Conservation (phyloP, 2,888 invertebrate species). For the Hoplodrina ambigua region DNA sequence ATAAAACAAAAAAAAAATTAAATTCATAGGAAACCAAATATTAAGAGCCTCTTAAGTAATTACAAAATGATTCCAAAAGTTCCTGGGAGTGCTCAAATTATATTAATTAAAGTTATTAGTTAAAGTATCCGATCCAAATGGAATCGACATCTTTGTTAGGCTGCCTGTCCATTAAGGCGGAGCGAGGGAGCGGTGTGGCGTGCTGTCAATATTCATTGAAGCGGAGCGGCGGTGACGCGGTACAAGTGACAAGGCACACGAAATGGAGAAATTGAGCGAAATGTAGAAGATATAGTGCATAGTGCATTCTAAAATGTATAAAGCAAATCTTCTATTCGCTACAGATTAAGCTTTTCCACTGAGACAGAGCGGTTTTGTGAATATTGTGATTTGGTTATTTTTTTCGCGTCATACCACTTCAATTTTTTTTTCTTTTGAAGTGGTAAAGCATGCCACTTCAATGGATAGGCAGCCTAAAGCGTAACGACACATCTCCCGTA, state of each 20-base stretch:
- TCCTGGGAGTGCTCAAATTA: conserved; percentile 29
- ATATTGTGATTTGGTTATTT: neutral
- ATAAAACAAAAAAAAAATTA: conserved; percentile 2
- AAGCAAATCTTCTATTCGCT: neutral
- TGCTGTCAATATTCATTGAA: conserved; percentile 2
- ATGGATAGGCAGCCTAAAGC: neutral
- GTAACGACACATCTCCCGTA: neutral
- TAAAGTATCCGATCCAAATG: conserved; percentile 16
- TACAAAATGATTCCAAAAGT: conserved; percentile 22
- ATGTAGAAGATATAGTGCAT: neutral
- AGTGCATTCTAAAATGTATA: neutral
- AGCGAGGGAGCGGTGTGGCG: conserved; percentile 13
- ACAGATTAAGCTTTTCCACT: neutral
- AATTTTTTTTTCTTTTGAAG: too few species aligned
- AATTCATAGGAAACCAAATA: conserved; percentile 9
- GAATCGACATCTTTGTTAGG: conserved; percentile 28
- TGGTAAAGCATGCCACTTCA: neutral
- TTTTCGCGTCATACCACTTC: neutral
- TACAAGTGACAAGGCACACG: conserved; percentile 4
- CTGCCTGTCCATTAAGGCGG: conserved; percentile 14
- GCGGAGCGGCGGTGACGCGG: neutral
- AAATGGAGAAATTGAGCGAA: neutral
- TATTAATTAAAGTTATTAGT: conserved; percentile 40
- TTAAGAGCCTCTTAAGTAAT: conserved; percentile 21
- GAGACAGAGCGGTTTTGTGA: neutral